Conservation (phyloP, 2,797 vertebrate species). For the Myotis pilosus region DNA sequence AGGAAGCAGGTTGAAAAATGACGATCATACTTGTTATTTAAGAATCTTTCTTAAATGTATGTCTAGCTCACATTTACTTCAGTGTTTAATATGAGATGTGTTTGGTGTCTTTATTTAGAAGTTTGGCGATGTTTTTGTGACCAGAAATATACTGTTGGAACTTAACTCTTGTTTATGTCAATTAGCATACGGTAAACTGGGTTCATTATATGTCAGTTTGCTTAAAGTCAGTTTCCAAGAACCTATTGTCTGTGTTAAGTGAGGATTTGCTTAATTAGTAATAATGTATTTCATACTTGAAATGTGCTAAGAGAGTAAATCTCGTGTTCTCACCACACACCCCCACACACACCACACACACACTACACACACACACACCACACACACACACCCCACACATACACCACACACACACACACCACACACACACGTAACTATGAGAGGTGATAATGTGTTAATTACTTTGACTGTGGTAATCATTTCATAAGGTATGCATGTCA, state of each 20-base stretch:
- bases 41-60: not conserved
- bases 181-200: not conserved
- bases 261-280: not conserved
- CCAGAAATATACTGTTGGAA: not conserved
- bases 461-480: not conserved
- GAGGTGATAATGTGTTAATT: not conserved
- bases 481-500: not conserved
- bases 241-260: not conserved
- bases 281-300: not conserved
- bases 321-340: not conserved
- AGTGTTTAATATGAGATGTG: not conserved
- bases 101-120: not conserved
- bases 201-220: not conserved
- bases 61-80: not conserved
- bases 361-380: not conserved
- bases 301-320: not conserved
- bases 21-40: not conserved
- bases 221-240: not conserved
- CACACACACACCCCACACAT: not conserved
- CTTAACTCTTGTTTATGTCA: not conserved
- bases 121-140: not conserved
- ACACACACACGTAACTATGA: not conserved
- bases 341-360: not conserved
- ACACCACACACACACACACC: not conserved
- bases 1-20: not conserved